phyloP scores from a whole-genome alignment of 2,797 vertebrate genomes.

The Pteronotus mesoamericanus region DNA sequence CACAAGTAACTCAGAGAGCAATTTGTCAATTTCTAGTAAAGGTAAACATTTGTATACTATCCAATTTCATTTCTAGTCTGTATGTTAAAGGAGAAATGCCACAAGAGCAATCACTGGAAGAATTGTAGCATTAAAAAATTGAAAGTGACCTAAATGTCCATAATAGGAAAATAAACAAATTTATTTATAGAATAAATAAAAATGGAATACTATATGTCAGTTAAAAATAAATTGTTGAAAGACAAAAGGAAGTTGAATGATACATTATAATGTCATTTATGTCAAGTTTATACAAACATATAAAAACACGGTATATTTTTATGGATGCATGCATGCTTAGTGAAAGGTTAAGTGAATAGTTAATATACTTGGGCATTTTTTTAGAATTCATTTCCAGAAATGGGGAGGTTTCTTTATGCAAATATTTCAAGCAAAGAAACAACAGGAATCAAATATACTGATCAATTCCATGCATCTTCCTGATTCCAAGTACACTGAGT shows the following conservation, averaged over 20 bases:
- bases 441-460: not conserved
- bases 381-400: conserved; percentile 12
- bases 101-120: not conserved
- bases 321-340: not conserved
- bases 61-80: not conserved
- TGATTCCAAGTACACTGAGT: not conserved
- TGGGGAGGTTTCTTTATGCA: not conserved
- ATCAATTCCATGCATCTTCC: not conserved
- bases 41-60: not conserved
- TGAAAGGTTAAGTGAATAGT: not conserved
- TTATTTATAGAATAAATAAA: not conserved
- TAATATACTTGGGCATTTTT: not conserved
- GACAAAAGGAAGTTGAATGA: not conserved
- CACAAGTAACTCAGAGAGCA: not conserved
- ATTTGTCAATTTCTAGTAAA: not conserved
- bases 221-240: not conserved
- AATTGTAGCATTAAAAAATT: not conserved
- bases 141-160: not conserved
- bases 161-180: not conserved
- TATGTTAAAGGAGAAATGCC: not conserved
- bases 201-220: not conserved
- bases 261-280: not conserved
- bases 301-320: not conserved
- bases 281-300: not conserved
- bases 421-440: conserved; percentile 25